Evolutionary conservation across 2,888 invertebrate species (phyloP), one percentile per base, ranked within the genome.

Genomic region (Mimas tiliae): DNA sequence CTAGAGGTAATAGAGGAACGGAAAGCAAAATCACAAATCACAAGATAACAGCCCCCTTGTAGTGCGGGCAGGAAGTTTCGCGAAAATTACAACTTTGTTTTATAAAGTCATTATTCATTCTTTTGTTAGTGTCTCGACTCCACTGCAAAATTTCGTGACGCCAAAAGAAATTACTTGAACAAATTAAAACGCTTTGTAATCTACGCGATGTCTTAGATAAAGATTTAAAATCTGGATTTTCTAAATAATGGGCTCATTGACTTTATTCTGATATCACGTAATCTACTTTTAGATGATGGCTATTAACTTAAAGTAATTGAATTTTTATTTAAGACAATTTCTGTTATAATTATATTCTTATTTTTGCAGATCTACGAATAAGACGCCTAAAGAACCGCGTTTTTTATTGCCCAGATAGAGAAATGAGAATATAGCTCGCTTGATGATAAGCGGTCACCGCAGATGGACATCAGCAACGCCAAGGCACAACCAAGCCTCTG

Each of bases 91-190:
- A 91, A 92, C 91, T 92, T 92, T 90, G 93, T 91, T 90, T 88
- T 80, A 80, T 78, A 85, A 90, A 88, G 87, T 87, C 86, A 91
- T 92, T 91, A 91, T 77, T 92, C 92, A 93, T 91, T 88, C 91
- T 91, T 91, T 92, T 92, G 93, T 91, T 89, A 80, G 85, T 83
- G 83, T 82, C 85, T 78, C 80, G 81, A 83, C 83, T 79, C 76
- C 82, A 86, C 84, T 87, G 89, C 85, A 85, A 86, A 87, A 88
- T 90, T 90, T 88, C 86, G 87, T 88, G 86, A 88, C 86, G 85
- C 84, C 84, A 87, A 88, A 88, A 89, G 89, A 89, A 89, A 90
- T 87, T 87, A 87, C 84, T 86, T 79, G 80, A 78, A 85, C 86
- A 87, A 87, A 90, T 90, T 90, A 72, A 55, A 55, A 87, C 80